Evolutionary conservation across 2,888 invertebrate genomes (phyloP), one percentile per base, ranked within the genome.

Genomic region (Scaptomyza reducta): DNA sequence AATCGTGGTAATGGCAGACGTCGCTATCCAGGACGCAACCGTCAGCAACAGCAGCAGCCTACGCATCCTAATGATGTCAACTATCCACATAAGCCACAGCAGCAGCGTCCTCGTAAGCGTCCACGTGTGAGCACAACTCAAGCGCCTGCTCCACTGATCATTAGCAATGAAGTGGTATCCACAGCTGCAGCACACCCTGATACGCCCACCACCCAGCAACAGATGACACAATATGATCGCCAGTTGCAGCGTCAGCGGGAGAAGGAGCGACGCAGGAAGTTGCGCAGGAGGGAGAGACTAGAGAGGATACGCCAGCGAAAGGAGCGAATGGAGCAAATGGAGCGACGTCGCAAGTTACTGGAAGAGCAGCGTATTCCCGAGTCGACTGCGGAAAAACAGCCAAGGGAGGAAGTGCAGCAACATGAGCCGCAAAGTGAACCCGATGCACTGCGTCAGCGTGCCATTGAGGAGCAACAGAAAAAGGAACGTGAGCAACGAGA

Each of bases 161-260:
- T 40, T 7, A 69, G 72, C 51, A 88, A 88, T 46, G 88, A 83
- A 33, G 70, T 86, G 7, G 29, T 60, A 3, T 47, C 67, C 3
- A 60, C 70, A 9, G 16, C 11, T 18, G 41, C 42, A 1, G 53
- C 56, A 0, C 49, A 40, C 1, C 38, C 69, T 4, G 13, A 55
- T 38, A 22, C 49, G 4, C 11, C 69, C 5, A 64, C 44, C 29
- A 57, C 44, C 11, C 79, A 29, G 46, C 65, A 64, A 47, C 50
- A 68, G 46, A 79, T 87, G 51, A 90, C 89, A 2, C 72, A 75
- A 29, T 78, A 88, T 29, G 90, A 90, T 65, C 87, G 86, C 42
- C 83, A 85, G 38, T 41, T 90, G 65, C 79, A 87, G 53, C 79
- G 85, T 3, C 88, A 90, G 49, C 77, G 90, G 3, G 77, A 87